These are phyloP conservation scores for Cremastobaeus sp. DNA, from an alignment of 2,888 invertebrate genomes.

Conservation along the genomic window DNA sequence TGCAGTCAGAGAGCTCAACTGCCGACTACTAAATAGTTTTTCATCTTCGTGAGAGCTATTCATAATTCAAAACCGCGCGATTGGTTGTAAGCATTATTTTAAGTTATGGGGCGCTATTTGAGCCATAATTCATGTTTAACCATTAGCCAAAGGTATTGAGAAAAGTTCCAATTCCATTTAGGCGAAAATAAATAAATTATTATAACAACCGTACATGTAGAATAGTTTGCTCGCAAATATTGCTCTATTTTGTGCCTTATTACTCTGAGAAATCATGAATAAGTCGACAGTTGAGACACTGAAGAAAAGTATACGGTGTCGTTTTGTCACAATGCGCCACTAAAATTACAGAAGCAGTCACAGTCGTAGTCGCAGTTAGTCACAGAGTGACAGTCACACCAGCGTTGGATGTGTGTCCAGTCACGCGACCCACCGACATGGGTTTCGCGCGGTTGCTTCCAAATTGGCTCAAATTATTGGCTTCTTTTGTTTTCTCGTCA, in stretches of 20 bases:
- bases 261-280: constrained; percentile 65
- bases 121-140: too few relatives aligned
- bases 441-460: constrained; percentile 76
- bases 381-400: constrained; percentile 66
- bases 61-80: too few relatives aligned
- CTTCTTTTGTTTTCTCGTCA: constrained; percentile 78
- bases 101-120: too few relatives aligned
- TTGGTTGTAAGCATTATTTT: too few relatives aligned
- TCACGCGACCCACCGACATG: constrained; percentile 64
- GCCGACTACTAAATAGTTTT: constrained; percentile 16
- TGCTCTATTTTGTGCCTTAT: constrained; percentile 64
- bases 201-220: too few relatives aligned
- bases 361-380: constrained; percentile 65
- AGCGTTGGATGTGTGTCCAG: constrained; percentile 61
- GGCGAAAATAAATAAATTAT: too few relatives aligned
- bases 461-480: constrained; percentile 78
- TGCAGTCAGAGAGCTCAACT: constrained; percentile 8
- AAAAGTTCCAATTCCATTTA: too few relatives aligned
- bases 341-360: constrained; percentile 61
- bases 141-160: too few relatives aligned
- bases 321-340: constrained; percentile 64
- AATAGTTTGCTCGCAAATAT: constrained; percentile 59
- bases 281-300: constrained; percentile 58
- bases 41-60: constrained; percentile 11
- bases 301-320: constrained; percentile 65